A percentile compares a stretch with the other conserved stretches of the same genome.
Evolutionary conservation across 2,797 vertebrate species (phyloP).

Genomic region (Tachyglossus aculeatus): DNA sequence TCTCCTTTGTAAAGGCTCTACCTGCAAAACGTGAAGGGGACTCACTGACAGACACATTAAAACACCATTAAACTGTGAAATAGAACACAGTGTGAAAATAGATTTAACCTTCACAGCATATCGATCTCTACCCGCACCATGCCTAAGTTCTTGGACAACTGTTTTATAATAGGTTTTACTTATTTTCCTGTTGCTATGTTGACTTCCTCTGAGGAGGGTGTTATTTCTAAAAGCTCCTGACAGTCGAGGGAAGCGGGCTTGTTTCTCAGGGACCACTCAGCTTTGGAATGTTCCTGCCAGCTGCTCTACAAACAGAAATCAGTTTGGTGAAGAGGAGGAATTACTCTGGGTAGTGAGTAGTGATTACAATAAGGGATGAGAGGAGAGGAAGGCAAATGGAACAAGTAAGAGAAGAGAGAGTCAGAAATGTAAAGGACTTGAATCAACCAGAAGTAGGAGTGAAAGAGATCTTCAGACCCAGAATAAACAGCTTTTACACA

Average conservation of each 20-base stretch:
- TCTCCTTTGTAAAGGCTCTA: slow-evolving; percentile 76
- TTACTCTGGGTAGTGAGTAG: slow-evolving; percentile 53
- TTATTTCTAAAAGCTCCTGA: slow-evolving; percentile 80
- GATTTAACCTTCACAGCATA: slow-evolving; percentile 87
- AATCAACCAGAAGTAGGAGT: slow-evolving; percentile 11
- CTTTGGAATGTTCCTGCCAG: slow-evolving; percentile 59
- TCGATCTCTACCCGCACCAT: slow-evolving; percentile 73
- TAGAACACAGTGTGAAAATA: slow-evolving; percentile 87
- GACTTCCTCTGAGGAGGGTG: slow-evolving; percentile 78
- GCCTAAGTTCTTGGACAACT: slow-evolving; percentile 81
- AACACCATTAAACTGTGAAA: slow-evolving; percentile 89
- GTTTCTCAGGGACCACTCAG: slow-evolving; percentile 68
- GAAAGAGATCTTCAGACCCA: slow-evolving; percentile 40
- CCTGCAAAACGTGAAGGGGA: slow-evolving; percentile 78
- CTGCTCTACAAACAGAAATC: slow-evolving; percentile 71
- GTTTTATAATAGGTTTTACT: slow-evolving; percentile 85
- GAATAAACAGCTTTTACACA: slow-evolving; percentile 15
- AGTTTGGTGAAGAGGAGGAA: slow-evolving; percentile 62
- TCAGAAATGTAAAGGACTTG: slow-evolving; percentile 32
- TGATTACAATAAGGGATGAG: slow-evolving; percentile 45
- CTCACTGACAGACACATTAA: slow-evolving; percentile 88
- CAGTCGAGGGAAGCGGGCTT: slow-evolving; percentile 67
- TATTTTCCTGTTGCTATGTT: slow-evolving; percentile 82
- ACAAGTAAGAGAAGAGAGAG: slow-evolving; percentile 46
- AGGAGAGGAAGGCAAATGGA: slow-evolving; percentile 40